These are phyloP conservation scores for Aspidapion aeneum DNA, from an alignment of 2,888 invertebrate genomes.

Conservation along the genomic window DNA sequence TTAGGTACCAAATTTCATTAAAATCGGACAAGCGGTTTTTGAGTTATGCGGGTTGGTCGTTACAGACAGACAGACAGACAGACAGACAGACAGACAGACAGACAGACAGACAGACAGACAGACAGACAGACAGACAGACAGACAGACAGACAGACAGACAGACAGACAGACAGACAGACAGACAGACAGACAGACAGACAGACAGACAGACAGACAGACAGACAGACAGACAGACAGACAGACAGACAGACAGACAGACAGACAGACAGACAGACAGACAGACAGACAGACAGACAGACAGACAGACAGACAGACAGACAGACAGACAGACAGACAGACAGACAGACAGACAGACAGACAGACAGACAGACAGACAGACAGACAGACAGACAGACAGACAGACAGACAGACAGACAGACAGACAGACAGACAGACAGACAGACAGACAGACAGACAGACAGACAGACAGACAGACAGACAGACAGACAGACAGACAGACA, in stretches of 20 bases:
- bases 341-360: constrained; percentile 22
- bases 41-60: too few species aligned
- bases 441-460: constrained; percentile 19
- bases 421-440: constrained; percentile 19
- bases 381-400: constrained; percentile 22
- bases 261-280: constrained; percentile 21
- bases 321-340: constrained; percentile 22
- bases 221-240: constrained; percentile 22
- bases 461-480: constrained; percentile 21
- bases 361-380: constrained; percentile 22
- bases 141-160: constrained; percentile 21
- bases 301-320: constrained; percentile 22
- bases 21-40: too few species aligned
- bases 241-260: constrained; percentile 22
- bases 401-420: constrained; percentile 21
- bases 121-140: constrained; percentile 21
- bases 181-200: constrained; percentile 22
- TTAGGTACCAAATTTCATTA: too few species aligned
- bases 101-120: constrained; percentile 22
- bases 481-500: constrained; percentile 20
- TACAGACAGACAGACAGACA: too few species aligned
- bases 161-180: constrained; percentile 21
- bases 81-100: too few species aligned
- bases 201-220: constrained; percentile 21
- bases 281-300: constrained; percentile 22